Evolutionary conservation across 2,888 invertebrate genomes (phyloP), one percentile per base, ranked within the genome.

Genomic region (Synergus gifuensis): DNA sequence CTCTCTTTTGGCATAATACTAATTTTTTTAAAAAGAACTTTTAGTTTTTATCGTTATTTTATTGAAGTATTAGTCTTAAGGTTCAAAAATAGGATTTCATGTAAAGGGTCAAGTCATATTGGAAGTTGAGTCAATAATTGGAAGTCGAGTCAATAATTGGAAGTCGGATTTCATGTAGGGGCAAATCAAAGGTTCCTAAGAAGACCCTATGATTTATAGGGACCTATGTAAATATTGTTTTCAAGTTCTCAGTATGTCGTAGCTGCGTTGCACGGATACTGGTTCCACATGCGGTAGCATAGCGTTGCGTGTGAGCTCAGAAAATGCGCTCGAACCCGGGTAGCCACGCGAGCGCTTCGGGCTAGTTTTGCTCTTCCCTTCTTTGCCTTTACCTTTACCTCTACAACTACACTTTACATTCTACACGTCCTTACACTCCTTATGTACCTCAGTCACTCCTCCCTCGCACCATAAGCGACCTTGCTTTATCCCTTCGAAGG

Each of bases 271-370:
- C 7, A 62, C 3, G 62, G 28, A 28, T n/a, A 36, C n/a, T 11
- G 49, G n/a, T 40, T 73, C 49, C 49, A 40, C 54, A 36, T 28
- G n/a, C 69, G 40, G 73, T 78, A 79, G 80, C 76, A 58, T 76
- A 69, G 81, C 81, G 84, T 83, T 84, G 85, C 85, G 85, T 85
- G 84, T 62, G 78, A 76, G 77, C 40, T 67, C 73, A 73, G 79
- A 79, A 79, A 81, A 78, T 81, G 79, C 81, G 77, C 85, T 84
- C 76, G 80, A 80, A 77, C 79, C 60, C 80, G 84, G 81, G 86
- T 88, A 85, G 90, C 90, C 90, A 90, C 90, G 90, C 90, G 90
- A 90, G 83, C 90, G 90, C 90, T 90, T 86, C 88, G 85, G 89
- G 90, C 90, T 84, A 86, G 79, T 78, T 81, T 82, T 79, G 78